Percentiles rank a stretch among this genome's conserved stretches.
Conservation (phyloP, 2,888 invertebrate species). For the Marronus borbonicus region DNA sequence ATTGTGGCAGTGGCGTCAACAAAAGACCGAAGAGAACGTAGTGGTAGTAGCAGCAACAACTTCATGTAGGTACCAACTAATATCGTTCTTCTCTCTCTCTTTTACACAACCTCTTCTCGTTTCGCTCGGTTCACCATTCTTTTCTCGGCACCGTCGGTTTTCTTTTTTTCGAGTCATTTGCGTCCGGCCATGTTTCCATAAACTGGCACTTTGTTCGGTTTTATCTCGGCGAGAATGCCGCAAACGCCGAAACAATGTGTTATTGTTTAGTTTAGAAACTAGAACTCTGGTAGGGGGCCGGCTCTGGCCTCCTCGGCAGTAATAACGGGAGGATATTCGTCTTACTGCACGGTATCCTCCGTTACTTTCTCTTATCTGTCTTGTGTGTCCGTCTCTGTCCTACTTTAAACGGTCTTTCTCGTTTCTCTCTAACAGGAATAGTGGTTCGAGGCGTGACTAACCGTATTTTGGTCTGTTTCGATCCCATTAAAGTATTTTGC, state of each 20-base stretch:
- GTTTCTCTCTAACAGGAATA: neutral
- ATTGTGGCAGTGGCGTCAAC: neutral
- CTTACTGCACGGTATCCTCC: conserved; percentile 4
- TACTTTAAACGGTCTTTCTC: neutral
- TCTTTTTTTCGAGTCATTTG: conserved; percentile 25
- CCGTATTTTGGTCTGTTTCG: neutral
- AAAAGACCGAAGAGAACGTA: conserved; percentile 1
- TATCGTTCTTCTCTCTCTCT: neutral
- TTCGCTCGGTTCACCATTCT: neutral
- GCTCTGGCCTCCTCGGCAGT: neutral
- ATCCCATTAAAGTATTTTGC: neutral
- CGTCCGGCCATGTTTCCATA: conserved; percentile 30
- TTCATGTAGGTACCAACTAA: conserved; percentile 17
- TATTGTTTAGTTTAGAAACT: conserved; percentile 48
- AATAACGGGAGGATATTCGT: conserved; percentile 26
- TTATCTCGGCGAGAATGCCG: conserved; percentile 39
- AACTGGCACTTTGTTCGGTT: conserved; percentile 38
- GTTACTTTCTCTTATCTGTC: conserved; percentile 11
- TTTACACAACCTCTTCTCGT: neutral
- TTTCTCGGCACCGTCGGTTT: neutral
- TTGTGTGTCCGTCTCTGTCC: neutral
- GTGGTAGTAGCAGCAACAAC: neutral
- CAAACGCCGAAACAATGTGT: conserved; percentile 48
- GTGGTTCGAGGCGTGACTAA: neutral
- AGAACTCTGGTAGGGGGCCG: conserved; percentile 22